These are phyloP conservation scores for Suricata suricatta DNA, from an alignment of 2,113 vertebrate species.

Conservation along the genomic window DNA sequence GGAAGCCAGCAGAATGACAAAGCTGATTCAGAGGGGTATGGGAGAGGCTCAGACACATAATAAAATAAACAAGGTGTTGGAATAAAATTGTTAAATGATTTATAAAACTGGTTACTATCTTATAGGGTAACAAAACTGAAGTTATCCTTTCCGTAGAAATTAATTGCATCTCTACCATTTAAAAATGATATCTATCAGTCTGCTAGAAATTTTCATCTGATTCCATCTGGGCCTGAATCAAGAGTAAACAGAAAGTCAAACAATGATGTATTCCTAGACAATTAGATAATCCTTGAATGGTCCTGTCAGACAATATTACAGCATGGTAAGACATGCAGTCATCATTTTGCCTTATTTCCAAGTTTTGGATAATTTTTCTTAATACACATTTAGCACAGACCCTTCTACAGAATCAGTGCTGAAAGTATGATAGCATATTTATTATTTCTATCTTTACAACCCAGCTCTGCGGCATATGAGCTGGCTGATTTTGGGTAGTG, in stretches of 20 bases:
- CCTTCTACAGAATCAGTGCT: not conserved
- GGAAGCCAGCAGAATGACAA: not conserved
- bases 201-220: not conserved
- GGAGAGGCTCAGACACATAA: not conserved
- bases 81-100: not conserved
- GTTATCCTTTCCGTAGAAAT: not conserved
- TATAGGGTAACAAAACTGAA: not conserved
- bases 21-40: not conserved
- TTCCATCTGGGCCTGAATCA: not conserved
- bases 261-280: not conserved
- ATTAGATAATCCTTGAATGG: not conserved
- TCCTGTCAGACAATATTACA: not conserved
- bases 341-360: slow-evolving; percentile 47
- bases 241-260: not conserved
- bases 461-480: not conserved
- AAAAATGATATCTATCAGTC: not conserved
- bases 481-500: not conserved
- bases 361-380: not conserved
- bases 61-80: not conserved
- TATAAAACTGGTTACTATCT: not conserved
- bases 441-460: slow-evolving; percentile 10
- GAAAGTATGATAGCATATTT: not conserved
- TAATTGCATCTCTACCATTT: not conserved
- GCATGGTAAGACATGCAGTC: not conserved
- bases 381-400: not conserved